Evolutionary conservation across 2,797 vertebrate genomes (phyloP), one percentile per base, ranked within the genome.

Genomic region (Tangara arthus): DNA sequence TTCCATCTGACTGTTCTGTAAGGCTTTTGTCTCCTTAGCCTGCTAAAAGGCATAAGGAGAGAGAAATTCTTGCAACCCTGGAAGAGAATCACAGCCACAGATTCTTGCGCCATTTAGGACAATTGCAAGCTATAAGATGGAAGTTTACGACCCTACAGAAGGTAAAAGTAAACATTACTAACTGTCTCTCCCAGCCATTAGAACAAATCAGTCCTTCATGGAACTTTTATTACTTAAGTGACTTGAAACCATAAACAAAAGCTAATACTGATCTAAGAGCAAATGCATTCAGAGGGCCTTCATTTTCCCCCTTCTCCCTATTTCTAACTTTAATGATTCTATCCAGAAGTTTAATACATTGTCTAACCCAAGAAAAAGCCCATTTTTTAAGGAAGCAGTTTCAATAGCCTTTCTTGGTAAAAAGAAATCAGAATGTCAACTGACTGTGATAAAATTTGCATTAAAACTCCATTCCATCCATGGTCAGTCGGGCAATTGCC

Each of bases 221-320:
- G 82, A 81, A 79, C 73, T 90, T 93, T 57, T 93, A 91, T 84
- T 90, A 55, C 72, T 83, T 21, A 83, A 83, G 80, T 88, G 59
- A 70, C 69, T 81, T 87, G 47, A 91, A 92, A 71, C 23, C 14
- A 46, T 88, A 89, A 93, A 71, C 41, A 75, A 76, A 88, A 73
- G 28, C 56, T 89, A 87, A 86, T 66, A 70, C n/a, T 68, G 49
- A 89, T 78, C 37, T 59, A 80, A 76, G 44, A 63, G 12, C 26
- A 90, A 90, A 88, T 28, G 26, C 26, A 63, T 83, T 76, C 39
- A 75, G 24, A 57, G 15, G 41, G 16, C 30, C 24, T 87, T 15
- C 4, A 47, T 71, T 92, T 59, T 3, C 4, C 8, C 3, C 10
- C 3, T 53, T 71, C 14, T 65, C 11, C 24, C 4, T 34, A n/a